Conservation (phyloP, 2,113 vertebrate genomes). For the Malurus cyaneus region DNA sequence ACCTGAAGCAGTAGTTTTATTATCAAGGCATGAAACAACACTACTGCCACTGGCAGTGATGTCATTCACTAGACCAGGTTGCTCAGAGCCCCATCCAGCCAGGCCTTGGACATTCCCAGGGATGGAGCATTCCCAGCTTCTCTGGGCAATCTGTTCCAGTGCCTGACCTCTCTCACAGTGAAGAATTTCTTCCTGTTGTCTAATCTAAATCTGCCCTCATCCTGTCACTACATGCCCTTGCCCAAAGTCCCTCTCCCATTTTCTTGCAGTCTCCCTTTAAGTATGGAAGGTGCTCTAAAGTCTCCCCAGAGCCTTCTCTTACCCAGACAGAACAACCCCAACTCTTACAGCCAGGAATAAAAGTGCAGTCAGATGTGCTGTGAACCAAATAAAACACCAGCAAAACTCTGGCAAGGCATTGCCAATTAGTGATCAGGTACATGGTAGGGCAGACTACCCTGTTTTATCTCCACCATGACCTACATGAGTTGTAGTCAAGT, state of each 20-base stretch:
- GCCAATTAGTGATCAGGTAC: neutral
- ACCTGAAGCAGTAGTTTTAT: neutral
- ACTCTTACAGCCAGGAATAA: neutral
- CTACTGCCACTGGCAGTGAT: neutral
- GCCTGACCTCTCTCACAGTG: neutral
- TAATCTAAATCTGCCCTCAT: neutral
- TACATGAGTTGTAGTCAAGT: neutral
- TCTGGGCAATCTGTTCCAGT: neutral
- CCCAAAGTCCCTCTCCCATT: neutral
- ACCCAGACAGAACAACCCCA: neutral
- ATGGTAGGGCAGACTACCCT: neutral
- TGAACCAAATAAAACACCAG: neutral
- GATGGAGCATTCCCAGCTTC: neutral
- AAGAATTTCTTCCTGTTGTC: neutral
- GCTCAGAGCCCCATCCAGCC: neutral
- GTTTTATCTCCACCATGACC: neutral
- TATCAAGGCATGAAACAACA: neutral
- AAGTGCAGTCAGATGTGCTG: neutral
- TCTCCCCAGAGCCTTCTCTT: neutral
- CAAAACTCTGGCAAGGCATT: neutral
- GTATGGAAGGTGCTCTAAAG: neutral
- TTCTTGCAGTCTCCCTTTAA: neutral
- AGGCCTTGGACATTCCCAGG: neutral
- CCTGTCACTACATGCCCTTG: neutral
- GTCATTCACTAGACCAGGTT: neutral